phyloP scores from a whole-genome alignment of 2,113 vertebrate species.

The Delphinapterus leucas region DNA sequence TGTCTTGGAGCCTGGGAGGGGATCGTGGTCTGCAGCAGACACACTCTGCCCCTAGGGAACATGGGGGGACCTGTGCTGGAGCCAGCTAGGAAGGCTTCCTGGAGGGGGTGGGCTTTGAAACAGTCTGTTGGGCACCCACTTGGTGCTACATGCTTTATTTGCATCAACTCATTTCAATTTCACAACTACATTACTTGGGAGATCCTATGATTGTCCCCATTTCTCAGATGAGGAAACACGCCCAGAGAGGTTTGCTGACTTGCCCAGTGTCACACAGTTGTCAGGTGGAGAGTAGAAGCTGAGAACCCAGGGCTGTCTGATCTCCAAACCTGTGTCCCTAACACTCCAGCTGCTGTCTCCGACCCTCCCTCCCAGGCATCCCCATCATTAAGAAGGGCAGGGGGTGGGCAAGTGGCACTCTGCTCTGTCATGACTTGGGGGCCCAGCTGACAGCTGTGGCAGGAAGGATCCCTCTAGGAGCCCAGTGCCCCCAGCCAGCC shows the following conservation, averaged over 20 bases:
- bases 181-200: background rate
- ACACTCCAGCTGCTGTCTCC: background rate
- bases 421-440: rapidly evolving
- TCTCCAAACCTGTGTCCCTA: background rate
- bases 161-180: background rate
- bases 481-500: background rate
- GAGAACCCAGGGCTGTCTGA: background rate
- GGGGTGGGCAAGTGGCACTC: background rate
- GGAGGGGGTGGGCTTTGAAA: background rate
- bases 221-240: background rate
- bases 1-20: background rate
- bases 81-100: background rate
- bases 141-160: rapidly evolving
- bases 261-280: background rate
- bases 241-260: background rate
- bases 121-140: rapidly evolving
- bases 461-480: too few species aligned
- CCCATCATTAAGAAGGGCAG: background rate
- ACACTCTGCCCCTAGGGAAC: rapidly evolving
- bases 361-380: background rate
- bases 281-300: background rate
- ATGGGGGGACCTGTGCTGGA: background rate
- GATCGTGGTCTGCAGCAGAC: background rate
- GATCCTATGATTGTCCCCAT: background rate
- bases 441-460: background rate